These are phyloP conservation scores for Protophormia terraenovae DNA, from an alignment of 2,888 invertebrate species.

Conservation along the genomic window DNA sequence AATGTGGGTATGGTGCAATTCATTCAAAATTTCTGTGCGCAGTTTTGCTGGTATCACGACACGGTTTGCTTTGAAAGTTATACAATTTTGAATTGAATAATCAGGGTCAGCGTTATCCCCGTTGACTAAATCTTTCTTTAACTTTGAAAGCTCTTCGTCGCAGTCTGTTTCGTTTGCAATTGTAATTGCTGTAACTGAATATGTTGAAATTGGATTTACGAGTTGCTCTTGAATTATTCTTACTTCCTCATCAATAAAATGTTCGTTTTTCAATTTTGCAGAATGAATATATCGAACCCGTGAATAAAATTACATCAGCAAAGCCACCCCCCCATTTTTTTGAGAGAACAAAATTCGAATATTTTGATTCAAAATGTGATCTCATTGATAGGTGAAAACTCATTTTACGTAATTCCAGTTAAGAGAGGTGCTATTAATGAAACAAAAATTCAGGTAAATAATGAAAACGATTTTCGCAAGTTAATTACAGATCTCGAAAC, in stretches of 20 bases:
- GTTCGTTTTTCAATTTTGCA: neutral
- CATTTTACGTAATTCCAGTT: too few relatives aligned
- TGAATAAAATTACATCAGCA: too few relatives aligned
- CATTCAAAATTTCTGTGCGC: neutral
- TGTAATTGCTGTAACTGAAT: constrained; percentile 35
- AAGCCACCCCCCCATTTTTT: too few relatives aligned
- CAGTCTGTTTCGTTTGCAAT: constrained; percentile 30
- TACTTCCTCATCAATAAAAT: constrained; percentile 17
- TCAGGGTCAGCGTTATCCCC: neutral
- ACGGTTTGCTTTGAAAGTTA: neutral
- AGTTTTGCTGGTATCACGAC: neutral
- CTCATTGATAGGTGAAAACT: too few relatives aligned
- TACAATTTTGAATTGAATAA: neutral
- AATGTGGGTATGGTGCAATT: constrained; percentile 66
- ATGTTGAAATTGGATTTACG: constrained; percentile 46
- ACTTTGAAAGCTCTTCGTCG: neutral
- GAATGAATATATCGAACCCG: too few relatives aligned
- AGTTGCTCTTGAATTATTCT: constrained; percentile 23
- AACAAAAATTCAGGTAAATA: too few relatives aligned
- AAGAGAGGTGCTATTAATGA: too few relatives aligned
- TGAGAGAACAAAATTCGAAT: too few relatives aligned
- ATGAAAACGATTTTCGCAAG: too few relatives aligned
- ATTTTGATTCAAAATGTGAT: too few relatives aligned
- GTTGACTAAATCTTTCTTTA: constrained; percentile 16
- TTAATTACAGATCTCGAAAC: too few relatives aligned